Percentiles rank a stretch among this genome's conserved stretches.
These are phyloP conservation scores for Escarpia spicata DNA, from an alignment of 2,888 invertebrate genomes.

Conservation along the genomic window DNA sequence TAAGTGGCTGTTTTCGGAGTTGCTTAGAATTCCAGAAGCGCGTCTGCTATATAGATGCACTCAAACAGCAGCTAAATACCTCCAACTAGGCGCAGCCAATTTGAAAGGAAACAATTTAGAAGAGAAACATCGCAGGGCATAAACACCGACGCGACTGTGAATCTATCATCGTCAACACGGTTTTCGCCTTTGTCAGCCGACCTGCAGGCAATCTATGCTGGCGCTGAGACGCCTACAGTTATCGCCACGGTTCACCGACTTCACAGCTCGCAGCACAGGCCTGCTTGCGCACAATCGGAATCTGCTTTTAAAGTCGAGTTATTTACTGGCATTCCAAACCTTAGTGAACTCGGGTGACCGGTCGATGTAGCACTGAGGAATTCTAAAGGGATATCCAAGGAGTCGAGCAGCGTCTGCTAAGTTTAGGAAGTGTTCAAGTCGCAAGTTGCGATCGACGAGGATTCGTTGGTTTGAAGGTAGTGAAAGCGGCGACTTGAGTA, in stretches of 20 bases:
- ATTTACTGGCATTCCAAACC: slow-evolving; percentile 16
- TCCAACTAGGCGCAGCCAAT: background rate
- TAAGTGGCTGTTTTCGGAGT: background rate
- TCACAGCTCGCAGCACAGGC: background rate
- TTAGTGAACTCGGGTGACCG: slow-evolving; percentile 1
- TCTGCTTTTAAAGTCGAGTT: background rate
- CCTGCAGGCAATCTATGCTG: background rate
- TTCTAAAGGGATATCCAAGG: background rate
- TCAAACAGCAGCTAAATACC: background rate
- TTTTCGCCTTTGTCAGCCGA: background rate
- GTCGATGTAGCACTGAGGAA: background rate
- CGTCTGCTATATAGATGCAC: background rate
- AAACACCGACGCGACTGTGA: background rate
- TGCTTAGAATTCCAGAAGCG: background rate
- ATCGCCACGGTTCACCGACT: background rate
- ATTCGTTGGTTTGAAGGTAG: background rate
- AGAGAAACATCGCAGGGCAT: background rate
- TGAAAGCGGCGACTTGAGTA: background rate
- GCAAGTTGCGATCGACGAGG: background rate
- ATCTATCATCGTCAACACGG: background rate
- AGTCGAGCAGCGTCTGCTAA: background rate
- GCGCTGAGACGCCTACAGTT: background rate
- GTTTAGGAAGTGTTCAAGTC: background rate
- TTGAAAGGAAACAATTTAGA: background rate
- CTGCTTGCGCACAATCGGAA: background rate